Evolutionary conservation across 2,888 invertebrate genomes (phyloP), one percentile per base, ranked within the genome.

Genomic region (Esperia sulphurella): DNA sequence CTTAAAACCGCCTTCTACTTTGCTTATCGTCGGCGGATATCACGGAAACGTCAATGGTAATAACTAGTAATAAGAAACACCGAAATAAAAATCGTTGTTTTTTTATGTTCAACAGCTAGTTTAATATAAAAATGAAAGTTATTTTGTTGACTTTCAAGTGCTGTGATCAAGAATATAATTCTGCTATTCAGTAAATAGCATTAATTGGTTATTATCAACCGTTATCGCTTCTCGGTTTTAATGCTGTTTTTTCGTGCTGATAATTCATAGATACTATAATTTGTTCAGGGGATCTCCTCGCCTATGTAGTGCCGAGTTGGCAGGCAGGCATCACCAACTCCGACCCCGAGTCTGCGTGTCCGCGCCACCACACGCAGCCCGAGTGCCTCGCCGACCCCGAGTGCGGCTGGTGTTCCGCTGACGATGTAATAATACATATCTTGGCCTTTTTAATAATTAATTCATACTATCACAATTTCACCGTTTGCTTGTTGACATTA

Each of bases 401-500:
- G 78, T 98, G 98, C 73, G 97, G 97, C 10, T 97, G 97, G 97
- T 98, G 98, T 75, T 95, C 96, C 0, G 94, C 95, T 21, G 95
- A 95, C 58, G 94, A 93, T 56, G 91, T 92, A 69, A 61, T n/a
- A n/a, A 63, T 58, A 37, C 28, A 39, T 30, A 35, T 43, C 43
- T n/a, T 28, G 8, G 8, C 8, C 33, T 10, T 33, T 10, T 33
- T 6, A 33, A 10, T 33, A 10, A 33, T 6, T 33, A 2, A 33
- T 33, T 33, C 9, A 2, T 10, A 10, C 10, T 30, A 30, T 33
- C 33, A 33, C 3, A 33, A 33, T 33, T 33, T 8, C 7, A 33
- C 33, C 2, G 7, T 33, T 4, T 8, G 3, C 2, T 10, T 33
- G 7, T 33, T 33, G 4, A 33, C 33, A 4, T 21, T 21, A 5